Base-by-base conservation (phyloP, 2,797 vertebrate genomes). In the Leucoraja ocellata region DNA sequence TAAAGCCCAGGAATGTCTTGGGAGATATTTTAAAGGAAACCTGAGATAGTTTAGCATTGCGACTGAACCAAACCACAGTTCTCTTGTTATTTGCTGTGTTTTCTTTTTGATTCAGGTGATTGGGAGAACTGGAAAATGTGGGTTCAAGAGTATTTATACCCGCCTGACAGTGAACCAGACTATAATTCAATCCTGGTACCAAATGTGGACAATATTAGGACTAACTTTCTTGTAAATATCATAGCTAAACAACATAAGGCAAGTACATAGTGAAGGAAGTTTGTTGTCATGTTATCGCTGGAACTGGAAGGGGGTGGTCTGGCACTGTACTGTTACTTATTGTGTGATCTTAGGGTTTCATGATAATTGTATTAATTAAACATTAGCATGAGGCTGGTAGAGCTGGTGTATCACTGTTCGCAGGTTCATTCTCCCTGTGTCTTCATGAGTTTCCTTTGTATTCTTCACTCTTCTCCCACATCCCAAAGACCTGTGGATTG, bases 121-220 rank as follows among this genome's bases (percentile, higher is more conserved):
- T 97, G 96, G 96, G 95, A 96, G 0, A 96, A 97, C 68, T 97
- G 97, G 97, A 96, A 94, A 95, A 95, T 36, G 18, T 77, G 73
- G 91, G 94, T 97, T 94, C 96, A 96, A 91, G 96, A 96, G 7
- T 97, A 96, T 92, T 25, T 94, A 94, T 97, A 97, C 93, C 97
- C 96, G 93, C 94, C 95, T 61, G 96, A 97, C 93, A 94, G 86
- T 74, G 18, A 97, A 81, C 97, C 96, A 16, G 96, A 97, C 54
- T 97, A 97, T 90, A 94, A 95, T 4, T 97, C 96, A 93, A 96
- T 97, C 95, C 94, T 97, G 83, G 97, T 97, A 94, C 97, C 97
- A 94, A 97, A 97, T 91, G 96, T 97, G 94, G 96, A 97, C 94
- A 97, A 96, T 94, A 93, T 96, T 78, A 95, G 96, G 94, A 97